Conservation (phyloP, 2,888 invertebrate genomes). For the Mesorhabditis sp. region DNA sequence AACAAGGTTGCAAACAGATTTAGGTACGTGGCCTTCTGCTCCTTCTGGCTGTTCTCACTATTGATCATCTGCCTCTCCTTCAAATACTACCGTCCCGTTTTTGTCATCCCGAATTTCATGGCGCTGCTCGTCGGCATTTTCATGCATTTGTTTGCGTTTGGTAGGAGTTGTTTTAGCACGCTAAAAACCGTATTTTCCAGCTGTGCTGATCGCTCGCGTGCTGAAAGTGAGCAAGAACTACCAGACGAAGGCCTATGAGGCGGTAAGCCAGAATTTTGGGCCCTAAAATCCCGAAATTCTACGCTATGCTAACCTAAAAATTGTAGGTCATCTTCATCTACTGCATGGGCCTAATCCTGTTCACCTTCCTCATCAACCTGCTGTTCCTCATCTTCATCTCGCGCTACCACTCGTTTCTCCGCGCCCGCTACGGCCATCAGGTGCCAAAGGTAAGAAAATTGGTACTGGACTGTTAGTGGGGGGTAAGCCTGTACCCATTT, state of each 20-base stretch:
- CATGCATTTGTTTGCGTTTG: constrained; percentile 45
- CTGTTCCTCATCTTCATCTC: constrained; percentile 36
- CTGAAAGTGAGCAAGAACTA: constrained; percentile 35
- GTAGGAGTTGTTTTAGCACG: constrained; percentile 11
- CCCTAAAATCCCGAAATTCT: background rate
- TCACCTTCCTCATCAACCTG: constrained; percentile 33
- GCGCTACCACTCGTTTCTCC: constrained; percentile 35
- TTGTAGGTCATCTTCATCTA: constrained; percentile 28
- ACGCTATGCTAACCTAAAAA: background rate
- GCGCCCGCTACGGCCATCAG: constrained; percentile 42
- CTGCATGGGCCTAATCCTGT: constrained; percentile 36
- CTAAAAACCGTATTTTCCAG: constrained; percentile 12
- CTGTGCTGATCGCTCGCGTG: constrained; percentile 31
- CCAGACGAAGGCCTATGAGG: constrained; percentile 35
- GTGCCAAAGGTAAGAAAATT: constrained; percentile 27
- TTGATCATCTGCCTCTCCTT: constrained; percentile 42
- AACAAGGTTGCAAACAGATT: background rate
- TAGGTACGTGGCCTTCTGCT: constrained; percentile 34
- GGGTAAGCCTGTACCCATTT: too few relatives aligned
- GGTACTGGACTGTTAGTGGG: too few relatives aligned
- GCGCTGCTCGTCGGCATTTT: constrained; percentile 40
- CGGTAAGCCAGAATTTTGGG: background rate
- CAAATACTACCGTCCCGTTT: constrained; percentile 49
- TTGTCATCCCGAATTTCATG: constrained; percentile 46
- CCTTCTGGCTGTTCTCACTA: constrained; percentile 45